phyloP scores from a whole-genome alignment of 2,888 invertebrate species.

The Spisula subtruncata region DNA sequence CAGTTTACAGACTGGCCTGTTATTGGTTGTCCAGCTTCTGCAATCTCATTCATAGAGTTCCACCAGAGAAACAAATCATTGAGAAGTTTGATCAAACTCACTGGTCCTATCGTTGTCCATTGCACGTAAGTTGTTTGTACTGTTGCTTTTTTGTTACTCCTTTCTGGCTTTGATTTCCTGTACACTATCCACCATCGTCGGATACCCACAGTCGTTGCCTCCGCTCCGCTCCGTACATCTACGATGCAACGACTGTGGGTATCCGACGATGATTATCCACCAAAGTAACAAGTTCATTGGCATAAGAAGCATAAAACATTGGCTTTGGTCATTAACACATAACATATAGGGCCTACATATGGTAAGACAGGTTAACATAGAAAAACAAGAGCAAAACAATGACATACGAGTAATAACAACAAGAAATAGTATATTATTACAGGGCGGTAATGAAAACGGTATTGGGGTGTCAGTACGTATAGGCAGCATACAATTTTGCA shows the following conservation, averaged over 20 bases:
- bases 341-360: not conserved
- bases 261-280: too few relatives aligned
- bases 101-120: constrained; percentile 39
- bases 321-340: not conserved
- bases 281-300: not conserved
- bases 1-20: constrained; percentile 49
- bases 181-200: not conserved
- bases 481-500: too few relatives aligned
- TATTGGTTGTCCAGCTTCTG: constrained; percentile 35
- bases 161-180: not conserved
- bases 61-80: constrained; percentile 43
- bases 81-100: not conserved
- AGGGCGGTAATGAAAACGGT: not conserved
- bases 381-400: too few relatives aligned
- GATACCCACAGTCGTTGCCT: too few relatives aligned
- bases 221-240: too few relatives aligned
- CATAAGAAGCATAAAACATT: too few relatives aligned
- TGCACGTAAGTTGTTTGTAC: constrained; percentile 40
- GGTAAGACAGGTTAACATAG: not conserved
- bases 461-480: not conserved
- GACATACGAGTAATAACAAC: not conserved
- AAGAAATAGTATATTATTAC: not conserved
- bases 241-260: too few relatives aligned
- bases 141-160: not conserved
- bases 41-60: constrained; percentile 43